Base-by-base conservation (phyloP, 2,113 vertebrate genomes). In the Zosterops hypoxanthus region DNA sequence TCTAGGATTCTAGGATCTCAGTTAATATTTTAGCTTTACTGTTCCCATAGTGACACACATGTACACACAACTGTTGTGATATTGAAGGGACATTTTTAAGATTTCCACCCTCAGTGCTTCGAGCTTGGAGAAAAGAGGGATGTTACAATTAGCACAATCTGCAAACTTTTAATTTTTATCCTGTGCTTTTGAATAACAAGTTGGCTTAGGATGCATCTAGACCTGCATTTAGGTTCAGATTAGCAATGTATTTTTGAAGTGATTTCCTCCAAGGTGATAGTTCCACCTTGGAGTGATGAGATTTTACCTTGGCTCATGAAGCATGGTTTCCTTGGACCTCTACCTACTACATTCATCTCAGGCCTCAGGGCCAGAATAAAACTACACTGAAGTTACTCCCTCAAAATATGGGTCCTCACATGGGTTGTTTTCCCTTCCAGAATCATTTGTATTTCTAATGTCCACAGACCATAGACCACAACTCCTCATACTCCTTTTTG, bases 11-110 rank as follows among this genome's bases (percentile, higher is more conserved):
- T 24, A 31, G 42, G 25, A 31, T 20, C 20, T 77, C 28, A 68
- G 29, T 53, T 36, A 68, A 52, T 25, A 21, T 69, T 79, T 76
- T 34, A 34, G 11, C 22, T 80, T 26, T 26, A 5, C 11, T 5
- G 8, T 6, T 55, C 14, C 28, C 55, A 19, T 42, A 19, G 31
- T 15, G 16, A 25, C 39, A 42, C 33, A 29, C 5, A 13, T 12
- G 9, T 80, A 8, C 13, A 47, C 21, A 29, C 1, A 39, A 15
- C 8, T 46, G 18, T 23, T 0, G 1, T 8, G 5, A 19, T 33
- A 75, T 3, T 2, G 19, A 84, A 64, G 19, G 33, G 11, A 8
- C 12, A 17, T 52, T 60, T 90, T 82, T 31, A 76, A 71, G 65
- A 22, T 66, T 42, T 44, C 12, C 12, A 75, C 25, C 6, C 21